phyloP scores from a whole-genome alignment of 2,888 invertebrate genomes.

The Heliconius charithonia region DNA sequence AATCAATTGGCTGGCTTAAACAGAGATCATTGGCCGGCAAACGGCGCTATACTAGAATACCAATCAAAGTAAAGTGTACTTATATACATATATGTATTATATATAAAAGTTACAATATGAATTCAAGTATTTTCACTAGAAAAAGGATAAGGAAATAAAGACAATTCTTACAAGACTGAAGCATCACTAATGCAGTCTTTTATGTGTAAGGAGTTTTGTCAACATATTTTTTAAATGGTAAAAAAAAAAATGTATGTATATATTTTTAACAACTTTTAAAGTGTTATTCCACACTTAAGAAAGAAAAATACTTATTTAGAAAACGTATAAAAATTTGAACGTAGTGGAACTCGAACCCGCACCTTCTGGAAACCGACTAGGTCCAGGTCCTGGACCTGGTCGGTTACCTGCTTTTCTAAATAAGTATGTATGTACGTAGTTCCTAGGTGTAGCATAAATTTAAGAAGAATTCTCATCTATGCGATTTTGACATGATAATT shows the following conservation, averaged over 20 bases:
- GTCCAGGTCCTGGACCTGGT: too few relatives aligned
- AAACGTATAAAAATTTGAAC: too few relatives aligned
- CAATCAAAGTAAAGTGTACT: neutral
- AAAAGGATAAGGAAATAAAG: neutral
- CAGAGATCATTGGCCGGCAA: constrained; percentile 3
- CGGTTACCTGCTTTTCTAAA: too few relatives aligned
- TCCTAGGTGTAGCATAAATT: neutral
- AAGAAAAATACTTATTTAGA: too few relatives aligned
- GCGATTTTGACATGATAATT: neutral
- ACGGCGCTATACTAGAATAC: constrained; percentile 1
- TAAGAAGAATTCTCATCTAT: neutral
- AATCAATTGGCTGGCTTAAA: constrained; percentile 17
- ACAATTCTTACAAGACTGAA: neutral
- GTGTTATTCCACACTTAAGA: too few relatives aligned
- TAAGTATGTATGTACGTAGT: neutral
- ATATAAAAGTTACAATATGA: neutral
- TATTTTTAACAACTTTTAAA: too few relatives aligned
- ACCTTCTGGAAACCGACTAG: too few relatives aligned
- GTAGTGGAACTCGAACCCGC: too few relatives aligned
- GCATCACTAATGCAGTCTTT: neutral
- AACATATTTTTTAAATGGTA: too few relatives aligned
- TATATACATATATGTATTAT: neutral
- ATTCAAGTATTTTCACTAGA: neutral
- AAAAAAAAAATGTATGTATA: too few relatives aligned
- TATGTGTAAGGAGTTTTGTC: neutral